Evolutionary conservation across 2,888 invertebrate species (phyloP).

Genomic region (Eupithecia exiguata): DNA sequence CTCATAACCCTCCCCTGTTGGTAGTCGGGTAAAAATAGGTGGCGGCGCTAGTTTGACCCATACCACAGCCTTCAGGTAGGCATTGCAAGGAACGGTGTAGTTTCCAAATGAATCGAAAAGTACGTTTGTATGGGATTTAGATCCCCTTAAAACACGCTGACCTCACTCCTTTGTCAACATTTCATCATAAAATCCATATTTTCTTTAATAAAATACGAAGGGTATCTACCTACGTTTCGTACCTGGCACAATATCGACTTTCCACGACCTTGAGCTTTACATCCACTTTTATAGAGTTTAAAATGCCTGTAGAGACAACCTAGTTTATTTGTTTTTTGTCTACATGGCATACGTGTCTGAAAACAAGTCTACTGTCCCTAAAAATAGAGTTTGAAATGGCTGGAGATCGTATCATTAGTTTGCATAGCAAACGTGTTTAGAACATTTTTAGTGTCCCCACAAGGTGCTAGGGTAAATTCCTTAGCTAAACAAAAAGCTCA

Average conservation of each 20-base stretch:
- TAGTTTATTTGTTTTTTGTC: background rate
- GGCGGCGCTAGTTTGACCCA: too few species aligned
- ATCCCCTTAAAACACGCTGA: background rate
- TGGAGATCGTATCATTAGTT: background rate
- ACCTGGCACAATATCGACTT: background rate
- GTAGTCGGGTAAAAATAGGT: too few species aligned
- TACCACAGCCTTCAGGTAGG: too few species aligned
- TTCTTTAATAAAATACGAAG: background rate
- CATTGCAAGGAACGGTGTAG: too few species aligned
- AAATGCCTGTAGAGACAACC: background rate
- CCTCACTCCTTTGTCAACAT: background rate
- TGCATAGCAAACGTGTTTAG: background rate
- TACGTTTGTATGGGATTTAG: too few species aligned
- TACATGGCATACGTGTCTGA: background rate
- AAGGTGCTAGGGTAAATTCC: background rate
- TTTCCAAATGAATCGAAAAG: too few species aligned
- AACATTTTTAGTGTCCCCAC: background rate
- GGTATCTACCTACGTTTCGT: background rate
- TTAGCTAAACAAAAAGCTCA: background rate
- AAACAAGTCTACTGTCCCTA: background rate
- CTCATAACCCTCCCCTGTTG: too few species aligned
- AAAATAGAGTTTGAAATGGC: background rate
- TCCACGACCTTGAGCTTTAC: background rate
- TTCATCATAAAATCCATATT: slow-evolving; percentile 1
- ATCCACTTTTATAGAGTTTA: background rate